Percentiles rank a stretch among this genome's conserved stretches.
phyloP scores from a whole-genome alignment of 2,797 vertebrate species.

The Amblyraja radiata region DNA sequence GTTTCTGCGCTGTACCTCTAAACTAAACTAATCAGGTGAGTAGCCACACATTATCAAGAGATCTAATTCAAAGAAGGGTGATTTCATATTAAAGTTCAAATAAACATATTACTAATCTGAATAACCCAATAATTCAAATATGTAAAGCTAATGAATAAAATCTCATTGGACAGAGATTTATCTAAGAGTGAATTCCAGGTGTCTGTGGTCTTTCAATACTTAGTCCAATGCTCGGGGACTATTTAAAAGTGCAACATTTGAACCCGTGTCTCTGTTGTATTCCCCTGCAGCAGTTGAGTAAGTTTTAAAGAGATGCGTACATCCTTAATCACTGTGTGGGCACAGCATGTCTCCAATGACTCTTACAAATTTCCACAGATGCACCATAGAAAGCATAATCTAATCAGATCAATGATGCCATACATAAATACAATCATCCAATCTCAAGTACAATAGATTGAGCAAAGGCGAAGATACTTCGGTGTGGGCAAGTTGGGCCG shows the following conservation, averaged over 20 bases:
- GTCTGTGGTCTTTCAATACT: not conserved
- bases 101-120: not conserved
- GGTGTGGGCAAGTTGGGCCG: no score
- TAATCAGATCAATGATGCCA: no score
- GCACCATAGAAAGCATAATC: no score
- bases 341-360: not conserved
- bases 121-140: not conserved
- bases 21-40: no score
- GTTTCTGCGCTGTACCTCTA: no score
- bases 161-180: not conserved
- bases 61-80: not conserved
- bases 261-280: not conserved
- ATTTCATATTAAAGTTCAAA: not conserved
- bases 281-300: not conserved
- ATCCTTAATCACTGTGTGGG: not conserved
- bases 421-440: no score
- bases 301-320: not conserved
- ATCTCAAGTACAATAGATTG: no score
- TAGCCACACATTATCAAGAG: not conserved
- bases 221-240: not conserved
- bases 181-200: not conserved
- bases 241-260: not conserved
- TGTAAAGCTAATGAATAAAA: not conserved
- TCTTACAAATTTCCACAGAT: no score
- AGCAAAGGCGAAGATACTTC: no score